These are phyloP conservation scores for Adelognathus sp. DNA, from an alignment of 2,888 invertebrate genomes.

Conservation along the genomic window DNA sequence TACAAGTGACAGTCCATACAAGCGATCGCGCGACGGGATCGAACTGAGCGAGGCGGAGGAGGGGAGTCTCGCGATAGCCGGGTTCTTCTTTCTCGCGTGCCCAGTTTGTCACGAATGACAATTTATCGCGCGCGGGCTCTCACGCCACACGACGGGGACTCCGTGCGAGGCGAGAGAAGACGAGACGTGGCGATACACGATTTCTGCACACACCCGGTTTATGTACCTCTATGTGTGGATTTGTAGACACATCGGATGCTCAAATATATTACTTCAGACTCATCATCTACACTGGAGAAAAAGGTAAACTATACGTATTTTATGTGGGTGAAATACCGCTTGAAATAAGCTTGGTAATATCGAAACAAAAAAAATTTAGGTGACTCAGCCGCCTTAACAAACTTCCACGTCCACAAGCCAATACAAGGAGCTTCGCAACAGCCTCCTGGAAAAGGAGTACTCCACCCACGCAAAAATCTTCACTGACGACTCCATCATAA, in stretches of 20 bases:
- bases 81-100: constrained; percentile 64
- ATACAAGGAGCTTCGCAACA: background rate
- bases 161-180: constrained; percentile 57
- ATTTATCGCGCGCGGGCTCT: constrained; percentile 66
- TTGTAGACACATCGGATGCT: too few relatives aligned
- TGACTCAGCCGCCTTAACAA: too few relatives aligned
- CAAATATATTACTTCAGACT: too few relatives aligned
- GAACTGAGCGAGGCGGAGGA: constrained; percentile 3
- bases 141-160: constrained; percentile 54
- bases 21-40: background rate
- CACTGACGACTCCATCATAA: background rate
- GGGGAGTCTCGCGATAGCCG: constrained; percentile 5
- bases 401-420: background rate
- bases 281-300: too few relatives aligned
- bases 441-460: background rate
- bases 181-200: constrained; percentile 47
- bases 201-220: constrained; percentile 43
- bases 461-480: background rate
- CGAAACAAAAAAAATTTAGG: too few relatives aligned
- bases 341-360: too few relatives aligned
- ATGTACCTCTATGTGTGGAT: too few relatives aligned
- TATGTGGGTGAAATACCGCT: too few relatives aligned
- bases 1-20: background rate
- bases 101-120: constrained; percentile 72
- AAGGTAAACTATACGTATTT: too few relatives aligned